These are phyloP conservation scores for Scaptomyza hsui DNA, from an alignment of 1,140 invertebrate species.

Conservation along the genomic window DNA sequence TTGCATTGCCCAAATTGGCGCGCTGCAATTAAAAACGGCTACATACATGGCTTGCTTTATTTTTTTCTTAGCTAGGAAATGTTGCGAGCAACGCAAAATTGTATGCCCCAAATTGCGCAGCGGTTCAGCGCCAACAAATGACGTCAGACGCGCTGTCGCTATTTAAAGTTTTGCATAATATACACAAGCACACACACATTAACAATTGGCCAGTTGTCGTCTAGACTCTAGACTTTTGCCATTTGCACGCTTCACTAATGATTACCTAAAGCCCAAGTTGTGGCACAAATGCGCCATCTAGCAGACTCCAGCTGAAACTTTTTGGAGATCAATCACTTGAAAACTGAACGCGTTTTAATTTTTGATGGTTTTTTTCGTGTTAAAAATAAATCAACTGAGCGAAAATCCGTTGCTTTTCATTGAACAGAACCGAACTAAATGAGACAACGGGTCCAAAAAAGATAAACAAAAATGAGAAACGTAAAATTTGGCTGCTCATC, in stretches of 20 bases:
- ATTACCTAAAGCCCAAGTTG: slow-evolving; percentile 70
- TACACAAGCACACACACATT: not conserved
- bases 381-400: slow-evolving; percentile 54
- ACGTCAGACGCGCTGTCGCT: slow-evolving; percentile 36
- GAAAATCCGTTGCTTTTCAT: slow-evolving; percentile 60
- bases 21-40: slow-evolving; percentile 69
- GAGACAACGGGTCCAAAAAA: slow-evolving; percentile 26
- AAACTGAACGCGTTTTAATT: slow-evolving; percentile 41
- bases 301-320: not conserved
- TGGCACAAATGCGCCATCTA: slow-evolving; percentile 69
- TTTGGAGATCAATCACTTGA: slow-evolving; percentile 6
- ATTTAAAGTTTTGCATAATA: slow-evolving; percentile 45
- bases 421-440: slow-evolving; percentile 59
- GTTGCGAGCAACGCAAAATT: slow-evolving; percentile 17
- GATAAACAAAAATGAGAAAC: slow-evolving; percentile 27
- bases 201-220: slow-evolving; percentile 20
- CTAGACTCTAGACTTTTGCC: slow-evolving; percentile 64
- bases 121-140: slow-evolving; percentile 1
- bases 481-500: slow-evolving; percentile 52
- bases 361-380: not conserved
- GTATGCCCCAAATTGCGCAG: slow-evolving; percentile 41
- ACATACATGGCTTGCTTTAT: slow-evolving; percentile 58
- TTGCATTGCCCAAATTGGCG: slow-evolving; percentile 75
- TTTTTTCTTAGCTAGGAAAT: slow-evolving; percentile 39
- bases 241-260: slow-evolving; percentile 23